phyloP scores from a whole-genome alignment of 1,140 invertebrate species.

The Apis florea region DNA sequence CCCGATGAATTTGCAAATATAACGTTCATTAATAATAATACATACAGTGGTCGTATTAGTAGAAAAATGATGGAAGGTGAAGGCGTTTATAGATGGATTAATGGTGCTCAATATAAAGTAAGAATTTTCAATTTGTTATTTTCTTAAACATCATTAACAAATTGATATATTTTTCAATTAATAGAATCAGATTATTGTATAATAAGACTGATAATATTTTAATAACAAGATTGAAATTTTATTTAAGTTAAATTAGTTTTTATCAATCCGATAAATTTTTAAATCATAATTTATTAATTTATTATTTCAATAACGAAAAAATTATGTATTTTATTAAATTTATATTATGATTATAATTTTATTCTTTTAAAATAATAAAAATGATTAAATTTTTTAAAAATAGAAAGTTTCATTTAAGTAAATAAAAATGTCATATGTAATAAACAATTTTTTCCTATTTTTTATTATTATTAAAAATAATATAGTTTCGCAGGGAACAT shows the following conservation, averaged over 20 bases:
- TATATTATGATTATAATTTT: too few relatives aligned
- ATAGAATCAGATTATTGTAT: too few relatives aligned
- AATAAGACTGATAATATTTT: too few relatives aligned
- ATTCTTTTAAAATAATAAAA: not conserved
- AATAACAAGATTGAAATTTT: too few relatives aligned
- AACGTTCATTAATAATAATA: conserved; percentile 77
- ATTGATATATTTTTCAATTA: too few relatives aligned
- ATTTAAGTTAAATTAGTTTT: too few relatives aligned
- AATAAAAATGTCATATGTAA: not conserved
- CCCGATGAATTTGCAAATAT: conserved; percentile 72
- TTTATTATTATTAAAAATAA: not conserved
- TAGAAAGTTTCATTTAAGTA: too few relatives aligned
- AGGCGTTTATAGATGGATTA: conserved; percentile 80
- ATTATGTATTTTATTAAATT: too few relatives aligned
- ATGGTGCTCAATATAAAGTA: conserved; percentile 81
- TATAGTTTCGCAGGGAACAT: conserved; percentile 77
- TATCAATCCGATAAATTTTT: too few relatives aligned
- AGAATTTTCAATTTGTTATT: not conserved
- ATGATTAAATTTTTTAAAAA: not conserved
- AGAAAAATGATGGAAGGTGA: conserved; percentile 81
- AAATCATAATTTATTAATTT: too few relatives aligned
- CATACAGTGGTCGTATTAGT: conserved; percentile 78
- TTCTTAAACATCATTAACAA: too few relatives aligned
- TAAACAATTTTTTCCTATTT: not conserved
- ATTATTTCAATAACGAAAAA: too few relatives aligned